phyloP scores from a whole-genome alignment of 2,888 invertebrate species.

The Bellardia bayeri region DNA sequence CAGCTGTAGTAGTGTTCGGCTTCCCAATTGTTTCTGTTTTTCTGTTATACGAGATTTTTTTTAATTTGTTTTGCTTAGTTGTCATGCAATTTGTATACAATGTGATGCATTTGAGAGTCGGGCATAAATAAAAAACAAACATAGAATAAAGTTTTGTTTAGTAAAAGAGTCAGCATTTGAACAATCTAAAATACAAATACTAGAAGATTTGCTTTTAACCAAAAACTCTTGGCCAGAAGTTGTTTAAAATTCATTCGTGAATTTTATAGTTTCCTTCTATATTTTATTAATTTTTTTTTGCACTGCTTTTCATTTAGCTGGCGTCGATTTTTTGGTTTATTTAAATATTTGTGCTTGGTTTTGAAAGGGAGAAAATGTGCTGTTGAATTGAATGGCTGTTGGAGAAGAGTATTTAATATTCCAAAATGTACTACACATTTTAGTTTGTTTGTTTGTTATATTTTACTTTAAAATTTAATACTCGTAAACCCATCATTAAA shows the following conservation, averaged over 20 bases:
- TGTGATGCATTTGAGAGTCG: constrained; percentile 63
- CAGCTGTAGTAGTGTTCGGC: constrained; percentile 9
- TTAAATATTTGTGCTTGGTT: not conserved
- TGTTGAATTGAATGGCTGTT: not conserved
- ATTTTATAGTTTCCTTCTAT: constrained; percentile 66
- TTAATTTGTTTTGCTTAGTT: constrained; percentile 43
- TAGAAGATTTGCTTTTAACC: constrained; percentile 65
- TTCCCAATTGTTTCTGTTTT: constrained; percentile 26
- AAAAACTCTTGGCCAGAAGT: constrained; percentile 65
- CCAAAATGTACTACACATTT: not conserved
- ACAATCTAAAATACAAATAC: constrained; percentile 60
- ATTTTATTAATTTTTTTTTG: constrained; percentile 17
- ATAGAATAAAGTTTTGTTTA: constrained; percentile 15
- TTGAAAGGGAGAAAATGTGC: not conserved
- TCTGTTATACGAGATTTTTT: not conserved
- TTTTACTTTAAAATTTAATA: not conserved
- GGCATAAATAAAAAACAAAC: constrained; percentile 54
- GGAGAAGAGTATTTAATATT: not conserved
- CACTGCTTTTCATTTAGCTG: constrained; percentile 17
- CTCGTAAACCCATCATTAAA: constrained; percentile 1
- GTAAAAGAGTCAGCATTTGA: constrained; percentile 47
- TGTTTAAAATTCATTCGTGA: constrained; percentile 72
- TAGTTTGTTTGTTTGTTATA: not conserved
- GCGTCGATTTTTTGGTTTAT: constrained; percentile 6
- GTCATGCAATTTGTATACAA: constrained; percentile 69